Base-by-base conservation (phyloP, 1,140 invertebrate species). In the Epicauta chinensis region DNA sequence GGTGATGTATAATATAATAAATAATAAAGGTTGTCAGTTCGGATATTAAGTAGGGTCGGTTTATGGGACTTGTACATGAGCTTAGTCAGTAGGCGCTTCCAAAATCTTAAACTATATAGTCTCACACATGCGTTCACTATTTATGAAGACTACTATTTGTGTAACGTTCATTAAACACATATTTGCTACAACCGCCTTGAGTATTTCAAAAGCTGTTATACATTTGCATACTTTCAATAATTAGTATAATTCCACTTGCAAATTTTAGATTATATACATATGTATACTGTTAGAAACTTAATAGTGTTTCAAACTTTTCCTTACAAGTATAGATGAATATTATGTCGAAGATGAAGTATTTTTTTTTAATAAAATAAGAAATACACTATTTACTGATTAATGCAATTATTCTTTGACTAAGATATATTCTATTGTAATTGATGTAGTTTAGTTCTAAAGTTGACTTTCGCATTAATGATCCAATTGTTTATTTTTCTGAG, bases 1-100 rank as follows among this genome's bases (percentile, higher is more conserved):
- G 42, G 49, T 53, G 55, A 53, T 53, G 55, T 52, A 56, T 56
- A 56, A 53, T 56, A 53, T 56, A 53, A 56, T 56, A 56, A 56
- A 56, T 56, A 56, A 53, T 46, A 42, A 56, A 53, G 37, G 43
- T 53, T 52, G 50, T 56, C 50, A 53, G 43, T 56, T 56, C 37
- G 34, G 49, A 56, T 53, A 53, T 53, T 53, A 53, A 43, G 35
- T 47, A 43, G 31, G 45, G 31, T 44, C 39, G 32, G 40, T 51
- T 51, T 51, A 51, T 51, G 40, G 41, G 41, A 51, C 41, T 51
- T 42, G 41, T 44, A 42, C 34, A 51, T 51, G 41, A 41, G 40
- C 50, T 51, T 44, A 51, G 32, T 51, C 41, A 42, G 31, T 43
- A 23, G 23, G 41, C 50, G 32, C 50, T 37, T 38, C 35, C 45